Base-by-base conservation (phyloP, 2,888 invertebrate species). In the Stenodema calcarata region DNA sequence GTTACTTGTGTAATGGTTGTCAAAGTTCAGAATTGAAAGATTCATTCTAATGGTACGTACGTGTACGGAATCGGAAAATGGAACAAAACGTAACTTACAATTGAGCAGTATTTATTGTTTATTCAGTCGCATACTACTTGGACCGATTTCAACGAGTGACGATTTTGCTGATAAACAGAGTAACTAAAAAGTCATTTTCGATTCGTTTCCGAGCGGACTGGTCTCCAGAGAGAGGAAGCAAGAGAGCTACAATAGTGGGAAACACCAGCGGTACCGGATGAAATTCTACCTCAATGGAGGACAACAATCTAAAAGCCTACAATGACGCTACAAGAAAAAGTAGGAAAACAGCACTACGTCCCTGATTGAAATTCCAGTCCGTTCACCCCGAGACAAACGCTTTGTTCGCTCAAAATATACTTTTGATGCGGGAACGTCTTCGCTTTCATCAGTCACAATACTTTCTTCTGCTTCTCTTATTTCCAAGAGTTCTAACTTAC, bases 341-440 rank as follows among this genome's bases (percentile, higher is more conserved):
- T 2, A 7, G 35, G 35, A 7, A 35, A 35, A 35, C 62, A 18
- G 62, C 62, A 23, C 62, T 23, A 73, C 41, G n/a, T 11, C 35
- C 28, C 73, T 73, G 30, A 73, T 73, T 73, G 73, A 73, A 73
- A 73, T 73, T 73, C 73, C 73, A 41, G 35, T 73, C 73, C 35
- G 7, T 73, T 73, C 41, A 73, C 73, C 35, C 35, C 12, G n/a
- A n/a, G 69, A 73, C 30, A 28, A 73, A 73, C 73, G 73, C 73
- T 35, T 73, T 73, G 73, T 73, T 41, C 73, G 16, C 73, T 73
- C 12, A 73, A 35, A 73, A 30, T n/a, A n/a, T 35, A 41, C 73
- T 73, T 73, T 35, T 16, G 35, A 35, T 73, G 9, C 18, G 62
- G 18, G 62, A 23, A 73, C 14, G 11, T 73, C 35, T 73, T 35